Evolutionary conservation across 2,888 invertebrate genomes (phyloP), one percentile per base, ranked within the genome.

Genomic region (Lasioglossum malachurum): DNA sequence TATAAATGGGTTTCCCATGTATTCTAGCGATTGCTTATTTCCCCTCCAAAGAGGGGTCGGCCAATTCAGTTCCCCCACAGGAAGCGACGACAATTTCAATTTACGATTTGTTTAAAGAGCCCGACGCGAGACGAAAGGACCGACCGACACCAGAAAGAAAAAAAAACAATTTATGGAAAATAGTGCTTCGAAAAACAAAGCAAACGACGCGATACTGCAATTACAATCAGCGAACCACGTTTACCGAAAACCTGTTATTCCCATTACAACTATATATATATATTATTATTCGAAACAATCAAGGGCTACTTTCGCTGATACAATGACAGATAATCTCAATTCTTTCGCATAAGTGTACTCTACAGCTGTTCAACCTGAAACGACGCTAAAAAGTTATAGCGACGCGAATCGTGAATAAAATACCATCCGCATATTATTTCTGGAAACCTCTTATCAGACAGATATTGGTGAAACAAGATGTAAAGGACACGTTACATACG

Each of bases 41-140:
- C 92, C 92, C 90, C 87, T 92, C 46, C 83, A 75, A 78, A 84
- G 90, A 86, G 90, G 90, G 91, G 83, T 90, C 88, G 86, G 84
- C 89, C 93, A 93, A 93, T 93, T 93, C 92, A 93, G 90, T 92
- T 92, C 93, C 93, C 92, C 91, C 89, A 92, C 95, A 95, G 95
- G 95, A 95, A 95, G 94, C 90, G 91, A 80, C 93, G 92, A 93
- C 94, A 95, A 95, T 94, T 95, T 94, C 94, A 94, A 94, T 94
- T 94, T 93, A 93, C 92, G 88, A 94, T 94, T 93, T 91, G 89
- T 89, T 91, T 90, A 89, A 91, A 90, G 85, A 85, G 91, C 73
- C 82, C 74, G 78, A 84, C 80, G 46, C 75, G 86, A 80, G 81
- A 84, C 67, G 71, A 75, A 86, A 82, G 57, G 75, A 75, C 71